These are phyloP conservation scores for Melinopterus prodromus DNA, from an alignment of 2,888 invertebrate genomes.

Conservation along the genomic window DNA sequence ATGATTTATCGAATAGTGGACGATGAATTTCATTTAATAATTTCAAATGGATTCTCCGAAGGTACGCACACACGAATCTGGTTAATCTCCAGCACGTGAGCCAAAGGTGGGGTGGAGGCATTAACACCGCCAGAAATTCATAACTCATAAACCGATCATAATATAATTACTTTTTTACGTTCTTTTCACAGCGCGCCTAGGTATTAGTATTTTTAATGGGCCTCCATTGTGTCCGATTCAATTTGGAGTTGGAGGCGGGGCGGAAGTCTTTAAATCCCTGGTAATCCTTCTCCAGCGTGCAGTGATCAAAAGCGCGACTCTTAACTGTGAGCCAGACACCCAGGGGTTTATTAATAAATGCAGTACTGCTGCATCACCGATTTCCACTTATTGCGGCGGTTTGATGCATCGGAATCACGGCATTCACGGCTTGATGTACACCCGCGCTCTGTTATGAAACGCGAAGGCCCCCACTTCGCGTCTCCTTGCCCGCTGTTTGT, in stretches of 20 bases:
- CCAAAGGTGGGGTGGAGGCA: conserved; percentile 15
- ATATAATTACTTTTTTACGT: conserved; percentile 33
- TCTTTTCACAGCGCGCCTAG: conserved; percentile 20
- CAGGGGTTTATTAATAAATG: conserved; percentile 27
- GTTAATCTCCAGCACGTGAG: conserved; percentile 23
- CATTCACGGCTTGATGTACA: conserved; percentile 5
- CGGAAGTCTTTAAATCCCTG: conserved; percentile 30
- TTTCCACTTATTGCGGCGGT: conserved; percentile 31
- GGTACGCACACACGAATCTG: background rate
- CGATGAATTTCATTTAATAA: background rate
- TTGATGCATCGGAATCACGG: conserved; percentile 26
- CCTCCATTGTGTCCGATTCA: conserved; percentile 33
- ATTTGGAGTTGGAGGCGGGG: conserved; percentile 21
- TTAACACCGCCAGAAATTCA: conserved; percentile 21
- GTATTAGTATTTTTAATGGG: conserved; percentile 36
- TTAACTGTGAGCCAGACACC: conserved; percentile 12
- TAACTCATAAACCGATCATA: conserved; percentile 33
- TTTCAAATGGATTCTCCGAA: background rate
- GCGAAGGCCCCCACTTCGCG: background rate
- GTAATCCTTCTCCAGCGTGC: conserved; percentile 24
- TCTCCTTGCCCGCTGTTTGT: conserved; percentile 25
- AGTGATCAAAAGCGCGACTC: conserved; percentile 7
- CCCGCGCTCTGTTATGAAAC: conserved; percentile 19
- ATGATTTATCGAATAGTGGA: background rate
- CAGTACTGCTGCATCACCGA: conserved; percentile 31